Conservation (phyloP, 2,113 vertebrate species). For the Dissostichus mawsoni region DNA sequence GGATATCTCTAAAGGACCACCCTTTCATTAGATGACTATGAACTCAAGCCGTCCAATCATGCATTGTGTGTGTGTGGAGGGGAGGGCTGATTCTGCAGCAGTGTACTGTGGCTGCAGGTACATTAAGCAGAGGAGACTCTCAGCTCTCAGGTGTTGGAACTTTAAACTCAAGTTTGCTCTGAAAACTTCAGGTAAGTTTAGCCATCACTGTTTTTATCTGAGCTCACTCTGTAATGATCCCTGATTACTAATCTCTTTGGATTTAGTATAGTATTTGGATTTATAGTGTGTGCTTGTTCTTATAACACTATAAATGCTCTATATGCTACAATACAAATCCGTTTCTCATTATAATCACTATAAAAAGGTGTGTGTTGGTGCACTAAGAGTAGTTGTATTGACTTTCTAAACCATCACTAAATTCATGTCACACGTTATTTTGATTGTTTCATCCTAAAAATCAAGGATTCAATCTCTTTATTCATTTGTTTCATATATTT, state of each 20-base stretch:
- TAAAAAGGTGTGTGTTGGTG: neutral
- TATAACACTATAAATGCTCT: neutral
- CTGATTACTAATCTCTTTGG: neutral
- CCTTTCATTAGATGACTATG: neutral
- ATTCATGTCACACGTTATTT: neutral
- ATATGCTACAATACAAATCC: too few species aligned
- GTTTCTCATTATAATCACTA: too few species aligned
- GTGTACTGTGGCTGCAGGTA: constrained; percentile 31
- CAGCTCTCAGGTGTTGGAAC: constrained; percentile 26
- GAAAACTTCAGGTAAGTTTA: constrained; percentile 53
- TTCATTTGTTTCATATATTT: neutral
- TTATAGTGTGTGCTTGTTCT: neutral
- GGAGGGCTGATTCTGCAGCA: constrained; percentile 36
- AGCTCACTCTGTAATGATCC: neutral
- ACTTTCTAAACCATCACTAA: neutral
- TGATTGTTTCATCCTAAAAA: neutral
- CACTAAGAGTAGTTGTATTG: neutral
- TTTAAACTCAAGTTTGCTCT: constrained; percentile 20
- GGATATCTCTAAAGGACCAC: neutral
- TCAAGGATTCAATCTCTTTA: neutral
- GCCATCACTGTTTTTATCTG: neutral
- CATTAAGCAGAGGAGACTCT: neutral
- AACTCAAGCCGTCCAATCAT: constrained; percentile 20
- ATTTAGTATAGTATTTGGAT: neutral
- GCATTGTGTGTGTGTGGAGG: neutral